These are phyloP conservation scores for Himantopus leucocephalus DNA, from an alignment of 2,113 vertebrate genomes.

Conservation along the genomic window DNA sequence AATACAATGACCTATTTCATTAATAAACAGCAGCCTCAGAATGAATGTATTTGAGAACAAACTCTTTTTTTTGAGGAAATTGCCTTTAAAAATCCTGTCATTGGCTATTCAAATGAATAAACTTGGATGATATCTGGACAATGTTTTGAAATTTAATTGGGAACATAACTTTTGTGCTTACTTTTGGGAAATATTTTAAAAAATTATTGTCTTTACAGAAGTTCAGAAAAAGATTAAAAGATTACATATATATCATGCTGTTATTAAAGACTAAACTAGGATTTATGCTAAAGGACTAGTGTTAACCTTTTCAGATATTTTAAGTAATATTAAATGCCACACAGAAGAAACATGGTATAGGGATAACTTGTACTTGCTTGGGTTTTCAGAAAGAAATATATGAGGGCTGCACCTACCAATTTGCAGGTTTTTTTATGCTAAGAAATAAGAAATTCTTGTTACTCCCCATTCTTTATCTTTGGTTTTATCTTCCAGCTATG, in stretches of 20 bases:
- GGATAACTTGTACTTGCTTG: not conserved
- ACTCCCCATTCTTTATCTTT: not conserved
- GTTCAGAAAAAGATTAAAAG: not conserved
- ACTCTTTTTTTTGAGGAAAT: not conserved
- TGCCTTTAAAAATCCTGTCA: not conserved
- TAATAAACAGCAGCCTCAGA: not conserved
- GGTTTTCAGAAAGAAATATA: not conserved
- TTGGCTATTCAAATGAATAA: not conserved
- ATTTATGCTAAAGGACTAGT: not conserved
- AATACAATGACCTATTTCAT: not conserved
- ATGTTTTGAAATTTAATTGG: not conserved
- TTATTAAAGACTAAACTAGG: not conserved
- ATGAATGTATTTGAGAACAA: not conserved
- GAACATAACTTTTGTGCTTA: not conserved
- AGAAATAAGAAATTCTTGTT: not conserved
- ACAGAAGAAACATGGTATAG: not conserved
- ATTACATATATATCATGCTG: accelerated
- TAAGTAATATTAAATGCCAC: not conserved
- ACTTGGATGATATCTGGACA: not conserved
- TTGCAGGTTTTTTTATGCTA: not conserved
- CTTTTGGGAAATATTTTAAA: not conserved
- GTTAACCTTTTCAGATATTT: not conserved
- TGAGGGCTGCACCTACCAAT: not conserved
- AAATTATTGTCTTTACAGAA: not conserved
- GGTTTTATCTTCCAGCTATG: not conserved